Conservation (phyloP, 2,113 vertebrate species). For the Lontra canadensis region DNA sequence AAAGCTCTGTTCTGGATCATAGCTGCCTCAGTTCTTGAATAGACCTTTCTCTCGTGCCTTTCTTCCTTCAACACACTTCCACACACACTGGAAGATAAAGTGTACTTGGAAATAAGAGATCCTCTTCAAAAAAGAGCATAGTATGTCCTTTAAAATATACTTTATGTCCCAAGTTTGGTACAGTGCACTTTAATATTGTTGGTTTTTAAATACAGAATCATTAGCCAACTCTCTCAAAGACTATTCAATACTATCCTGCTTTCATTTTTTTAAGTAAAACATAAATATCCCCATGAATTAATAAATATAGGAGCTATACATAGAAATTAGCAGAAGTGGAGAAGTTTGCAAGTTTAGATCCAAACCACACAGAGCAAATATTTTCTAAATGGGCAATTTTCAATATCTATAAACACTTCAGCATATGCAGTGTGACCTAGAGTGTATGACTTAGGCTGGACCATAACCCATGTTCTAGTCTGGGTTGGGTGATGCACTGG, state of each 20-base stretch:
- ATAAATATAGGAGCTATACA: not conserved
- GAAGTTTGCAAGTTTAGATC: not conserved
- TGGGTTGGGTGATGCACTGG: not conserved
- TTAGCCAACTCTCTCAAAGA: not conserved
- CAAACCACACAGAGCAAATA: not conserved
- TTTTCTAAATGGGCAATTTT: constrained; percentile 2
- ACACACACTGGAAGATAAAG: not conserved
- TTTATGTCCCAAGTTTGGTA: not conserved
- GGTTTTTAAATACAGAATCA: not conserved
- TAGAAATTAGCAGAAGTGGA: not conserved
- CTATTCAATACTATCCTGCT: not conserved
- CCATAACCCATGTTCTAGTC: not conserved
- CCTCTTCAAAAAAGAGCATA: not conserved
- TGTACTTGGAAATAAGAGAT: not conserved
- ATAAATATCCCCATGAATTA: not conserved
- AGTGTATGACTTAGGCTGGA: not conserved
- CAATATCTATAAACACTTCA: not conserved
- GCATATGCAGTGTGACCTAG: not conserved
- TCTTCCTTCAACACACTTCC: not conserved
- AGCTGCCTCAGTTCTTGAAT: not conserved
- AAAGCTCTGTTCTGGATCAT: not conserved
- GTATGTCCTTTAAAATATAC: not conserved
- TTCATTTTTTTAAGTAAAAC: not conserved
- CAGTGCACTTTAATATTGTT: not conserved
- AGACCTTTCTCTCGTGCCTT: not conserved